Evolutionary conservation across 1,140 invertebrate genomes (phyloP), one percentile per base, ranked within the genome.

Genomic region (Aphaenogaster ashmeadi): DNA sequence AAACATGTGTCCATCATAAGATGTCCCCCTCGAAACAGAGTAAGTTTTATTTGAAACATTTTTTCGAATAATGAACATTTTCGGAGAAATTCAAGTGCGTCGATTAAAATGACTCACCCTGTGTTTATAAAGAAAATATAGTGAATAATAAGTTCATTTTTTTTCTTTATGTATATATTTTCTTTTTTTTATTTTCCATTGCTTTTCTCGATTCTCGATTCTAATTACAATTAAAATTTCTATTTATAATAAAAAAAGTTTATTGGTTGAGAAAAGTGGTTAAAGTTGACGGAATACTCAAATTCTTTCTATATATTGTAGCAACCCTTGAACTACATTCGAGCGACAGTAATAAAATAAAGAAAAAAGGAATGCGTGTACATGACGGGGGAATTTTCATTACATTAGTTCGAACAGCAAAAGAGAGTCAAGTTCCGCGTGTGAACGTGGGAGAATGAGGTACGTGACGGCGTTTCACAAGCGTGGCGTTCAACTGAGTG

Each of bases 401-500:
- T 81, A 71, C 47, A 44, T 47, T 56, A 44, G 38, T 81, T 81
- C 18, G 50, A 58, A 44, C 52, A 27, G 21, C 79, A 56, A 58
- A 54, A 71, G 66, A 36, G 38, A 33, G 33, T 80, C 21, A 52
- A 67, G 66, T 81, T 81, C 64, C 79, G 27, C 15, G 60, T 74
- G 38, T 67, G 62, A 77, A 77, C 38, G 21, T 56, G 21, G 60
- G 58, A 66, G 87, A 79, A 71, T 88, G 52, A 54, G 60, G 33
- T 58, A 78, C 56, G 56, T 87, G 64, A 87, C 56, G 38, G n/a
- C 8, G 66, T 33, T 66, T 62, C 54, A 62, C 50, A 58, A 60
- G 62, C 52, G 52, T 33, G 38, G 11, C 33, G 58, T 8, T 56
- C 56, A 44, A 38, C 56, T 27, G 33, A 81, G 72, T 38, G 36